Conservation (phyloP, 2,888 invertebrate genomes). For the Horisme vitalbata region DNA sequence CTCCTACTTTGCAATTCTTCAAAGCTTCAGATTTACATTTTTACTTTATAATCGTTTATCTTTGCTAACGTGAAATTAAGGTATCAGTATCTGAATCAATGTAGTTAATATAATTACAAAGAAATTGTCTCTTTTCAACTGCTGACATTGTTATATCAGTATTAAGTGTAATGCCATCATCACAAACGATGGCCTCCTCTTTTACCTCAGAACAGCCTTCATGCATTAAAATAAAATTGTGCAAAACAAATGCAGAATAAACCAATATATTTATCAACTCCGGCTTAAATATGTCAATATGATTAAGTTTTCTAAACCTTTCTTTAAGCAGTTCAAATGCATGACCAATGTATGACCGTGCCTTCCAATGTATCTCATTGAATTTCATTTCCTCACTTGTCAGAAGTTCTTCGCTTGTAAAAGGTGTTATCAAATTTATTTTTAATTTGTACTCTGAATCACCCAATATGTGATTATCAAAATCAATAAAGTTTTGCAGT, state of each 20-base stretch:
- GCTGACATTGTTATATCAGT: slow-evolving; percentile 63
- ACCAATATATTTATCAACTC: slow-evolving; percentile 59
- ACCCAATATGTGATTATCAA: slow-evolving; percentile 73
- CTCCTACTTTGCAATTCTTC: slow-evolving; percentile 2
- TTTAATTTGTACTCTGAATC: slow-evolving; percentile 65
- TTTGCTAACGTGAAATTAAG: slow-evolving; percentile 8
- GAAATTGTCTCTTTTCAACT: slow-evolving; percentile 68
- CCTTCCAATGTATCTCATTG: slow-evolving; percentile 71
- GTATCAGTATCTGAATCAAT: slow-evolving; percentile 47
- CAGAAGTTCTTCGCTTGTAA: slow-evolving; percentile 64
- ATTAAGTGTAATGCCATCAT: slow-evolving; percentile 66
- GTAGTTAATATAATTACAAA: slow-evolving; percentile 74
- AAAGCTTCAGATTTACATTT: background rate
- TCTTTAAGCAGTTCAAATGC: slow-evolving; percentile 69
- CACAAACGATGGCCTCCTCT: slow-evolving; percentile 60
- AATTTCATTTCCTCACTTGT: slow-evolving; percentile 76
- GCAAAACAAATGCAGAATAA: slow-evolving; percentile 66
- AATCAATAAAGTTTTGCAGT: slow-evolving; percentile 63
- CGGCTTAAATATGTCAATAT: slow-evolving; percentile 58
- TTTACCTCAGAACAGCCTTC: slow-evolving; percentile 66
- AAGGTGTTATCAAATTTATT: slow-evolving; percentile 70
- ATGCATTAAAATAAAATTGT: slow-evolving; percentile 70
- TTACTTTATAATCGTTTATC: background rate
- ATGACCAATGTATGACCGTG: slow-evolving; percentile 62
- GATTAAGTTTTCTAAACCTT: slow-evolving; percentile 64